phyloP scores from a whole-genome alignment of 2,113 vertebrate species.

The Genyomyrus donnyi region DNA sequence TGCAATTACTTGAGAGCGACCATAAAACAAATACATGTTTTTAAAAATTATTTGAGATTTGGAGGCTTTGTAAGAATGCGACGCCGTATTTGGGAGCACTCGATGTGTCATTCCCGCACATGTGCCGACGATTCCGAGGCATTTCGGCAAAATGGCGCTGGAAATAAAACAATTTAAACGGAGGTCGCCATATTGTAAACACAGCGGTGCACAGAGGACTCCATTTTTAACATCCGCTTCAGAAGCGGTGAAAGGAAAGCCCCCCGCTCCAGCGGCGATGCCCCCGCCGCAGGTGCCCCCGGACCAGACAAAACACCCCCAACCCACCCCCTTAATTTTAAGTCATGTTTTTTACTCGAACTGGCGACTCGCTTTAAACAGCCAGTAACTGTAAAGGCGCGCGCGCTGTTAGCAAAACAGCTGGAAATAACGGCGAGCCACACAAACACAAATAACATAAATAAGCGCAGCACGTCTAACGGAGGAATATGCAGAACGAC shows the following conservation, averaged over 20 bases:
- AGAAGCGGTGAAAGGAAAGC: neutral
- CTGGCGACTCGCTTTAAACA: neutral
- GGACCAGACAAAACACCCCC: neutral
- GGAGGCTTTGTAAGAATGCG: neutral
- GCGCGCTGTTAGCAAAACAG: neutral
- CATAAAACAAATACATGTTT: neutral
- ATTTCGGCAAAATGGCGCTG: slow-evolving; percentile 81
- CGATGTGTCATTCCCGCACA: neutral
- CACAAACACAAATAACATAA: neutral
- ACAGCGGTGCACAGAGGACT: slow-evolving; percentile 49
- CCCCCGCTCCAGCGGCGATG: neutral
- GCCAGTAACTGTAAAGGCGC: neutral
- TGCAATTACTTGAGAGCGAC: neutral
- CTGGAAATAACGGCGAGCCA: neutral
- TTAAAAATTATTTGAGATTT: neutral
- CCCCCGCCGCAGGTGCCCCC: neutral
- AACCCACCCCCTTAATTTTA: neutral
- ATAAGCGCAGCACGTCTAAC: neutral
- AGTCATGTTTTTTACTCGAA: neutral
- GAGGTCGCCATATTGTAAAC: slow-evolving; percentile 93
- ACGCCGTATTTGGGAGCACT: neutral
- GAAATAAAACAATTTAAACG: slow-evolving; percentile 70
- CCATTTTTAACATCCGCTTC: slow-evolving; percentile 45
- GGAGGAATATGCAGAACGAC: neutral
- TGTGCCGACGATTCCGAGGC: slow-evolving; percentile 4